Evolutionary conservation across 1,140 invertebrate genomes (phyloP).

Genomic region (Drosophila parabipectinata): DNA sequence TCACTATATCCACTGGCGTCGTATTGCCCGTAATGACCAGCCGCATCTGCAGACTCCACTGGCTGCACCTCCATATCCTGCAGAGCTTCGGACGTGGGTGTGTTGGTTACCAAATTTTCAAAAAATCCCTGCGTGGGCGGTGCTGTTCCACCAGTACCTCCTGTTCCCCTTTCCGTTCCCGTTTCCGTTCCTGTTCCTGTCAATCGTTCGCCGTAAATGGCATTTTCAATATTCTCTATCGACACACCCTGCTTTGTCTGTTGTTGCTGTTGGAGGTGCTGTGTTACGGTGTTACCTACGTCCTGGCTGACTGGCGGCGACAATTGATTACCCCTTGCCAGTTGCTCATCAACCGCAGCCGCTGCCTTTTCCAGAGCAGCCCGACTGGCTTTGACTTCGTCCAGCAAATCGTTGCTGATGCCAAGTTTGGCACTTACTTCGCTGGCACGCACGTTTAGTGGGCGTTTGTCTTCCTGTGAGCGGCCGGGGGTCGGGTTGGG

Average conservation of each 20-base stretch:
- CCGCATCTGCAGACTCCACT: slow-evolving; percentile 20
- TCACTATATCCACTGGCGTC: slow-evolving; percentile 65
- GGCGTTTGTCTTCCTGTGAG: slow-evolving; percentile 55
- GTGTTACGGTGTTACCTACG: slow-evolving; percentile 1
- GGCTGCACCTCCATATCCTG: slow-evolving; percentile 9
- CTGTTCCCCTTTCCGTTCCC: not conserved
- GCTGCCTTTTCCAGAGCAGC: slow-evolving; percentile 65
- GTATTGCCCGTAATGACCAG: slow-evolving; percentile 57
- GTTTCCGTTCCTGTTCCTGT: slow-evolving; percentile 36
- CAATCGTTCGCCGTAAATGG: slow-evolving; percentile 81
- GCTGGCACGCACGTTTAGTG: slow-evolving; percentile 48
- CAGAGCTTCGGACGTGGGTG: slow-evolving; percentile 11
- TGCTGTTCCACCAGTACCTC: slow-evolving; percentile 1
- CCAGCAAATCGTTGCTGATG: slow-evolving; percentile 74
- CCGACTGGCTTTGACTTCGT: slow-evolving; percentile 73
- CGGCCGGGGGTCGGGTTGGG: slow-evolving; percentile 10
- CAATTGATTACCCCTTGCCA: slow-evolving; percentile 77
- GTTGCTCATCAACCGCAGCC: slow-evolving; percentile 79
- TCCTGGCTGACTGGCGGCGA: slow-evolving; percentile 43
- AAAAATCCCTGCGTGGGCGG: slow-evolving; percentile 57
- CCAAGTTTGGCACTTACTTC: slow-evolving; percentile 31
- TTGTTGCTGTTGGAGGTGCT: slow-evolving; percentile 10
- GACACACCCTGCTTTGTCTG: slow-evolving; percentile 65
- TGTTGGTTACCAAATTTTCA: slow-evolving; percentile 61
- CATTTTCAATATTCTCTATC: slow-evolving; percentile 84